A percentile compares a stretch with the other conserved stretches of the same genome.
Evolutionary conservation across 1,140 invertebrate genomes (phyloP).

Genomic region (Telenomus remus): DNA sequence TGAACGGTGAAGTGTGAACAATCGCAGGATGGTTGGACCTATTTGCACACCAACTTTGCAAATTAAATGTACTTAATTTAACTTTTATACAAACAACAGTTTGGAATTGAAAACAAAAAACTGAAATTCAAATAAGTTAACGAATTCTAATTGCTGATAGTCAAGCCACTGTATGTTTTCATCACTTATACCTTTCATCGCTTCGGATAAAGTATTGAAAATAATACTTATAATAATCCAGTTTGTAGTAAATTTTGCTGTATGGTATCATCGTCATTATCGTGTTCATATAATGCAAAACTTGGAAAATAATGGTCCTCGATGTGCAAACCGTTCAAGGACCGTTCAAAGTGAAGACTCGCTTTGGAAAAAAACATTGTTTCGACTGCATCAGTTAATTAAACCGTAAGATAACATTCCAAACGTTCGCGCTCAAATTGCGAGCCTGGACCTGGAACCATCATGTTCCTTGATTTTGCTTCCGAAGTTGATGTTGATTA

Average conservation of each 20-base stretch:
- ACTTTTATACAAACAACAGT: neutral
- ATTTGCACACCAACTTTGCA: conserved; percentile 48
- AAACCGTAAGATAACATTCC: conserved; percentile 67
- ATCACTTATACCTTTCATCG: conserved; percentile 19
- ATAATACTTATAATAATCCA: neutral
- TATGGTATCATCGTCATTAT: conserved; percentile 2
- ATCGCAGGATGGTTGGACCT: conserved; percentile 47
- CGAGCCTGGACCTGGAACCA: conserved; percentile 53
- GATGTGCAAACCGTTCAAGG: neutral
- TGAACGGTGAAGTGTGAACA: conserved; percentile 23
- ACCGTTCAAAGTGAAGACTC: conserved; percentile 17
- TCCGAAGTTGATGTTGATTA: conserved; percentile 44
- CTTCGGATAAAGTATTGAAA: conserved; percentile 14
- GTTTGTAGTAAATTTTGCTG: neutral
- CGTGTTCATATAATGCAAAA: neutral
- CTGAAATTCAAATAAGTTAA: too few relatives aligned
- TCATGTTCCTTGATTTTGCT: conserved; percentile 56
- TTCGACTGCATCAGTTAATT: conserved; percentile 48
- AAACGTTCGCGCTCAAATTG: conserved; percentile 62
- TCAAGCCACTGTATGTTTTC: conserved; percentile 12
- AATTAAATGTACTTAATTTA: neutral
- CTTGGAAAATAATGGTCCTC: neutral
- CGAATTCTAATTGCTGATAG: neutral
- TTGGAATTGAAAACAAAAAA: too few relatives aligned
- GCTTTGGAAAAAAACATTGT: conserved; percentile 19